Base-by-base conservation (phyloP, 37 sponge, comb jelly and placozoan species). In the Ianthella basta region DNA sequence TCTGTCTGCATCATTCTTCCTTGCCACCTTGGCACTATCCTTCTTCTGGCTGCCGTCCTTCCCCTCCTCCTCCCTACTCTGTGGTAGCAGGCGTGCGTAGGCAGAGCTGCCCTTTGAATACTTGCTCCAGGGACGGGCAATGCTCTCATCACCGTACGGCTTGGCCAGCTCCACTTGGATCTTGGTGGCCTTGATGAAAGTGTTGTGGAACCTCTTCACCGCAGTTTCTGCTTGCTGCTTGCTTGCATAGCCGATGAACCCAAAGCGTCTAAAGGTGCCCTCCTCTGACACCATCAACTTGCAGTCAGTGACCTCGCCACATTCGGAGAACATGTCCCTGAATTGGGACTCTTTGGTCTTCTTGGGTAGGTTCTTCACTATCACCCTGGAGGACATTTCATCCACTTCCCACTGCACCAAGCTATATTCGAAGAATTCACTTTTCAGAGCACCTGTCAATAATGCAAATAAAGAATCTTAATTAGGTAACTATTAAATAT, bases 71-170 rank as follows among this genome's bases (percentile, higher is more conserved):
- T 82, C 83, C 24, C 84, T 55, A 56, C 82, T 72, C 23, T 4
- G 18, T 66, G 73, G 73, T 12, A 37, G 73, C 40, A 72, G 73
- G 14, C 10, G 12, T 23, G 16, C 4, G 75, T 84, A 86, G 0
- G 94, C 91, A 55, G 91, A 88, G 90, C 93, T 94, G 0, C 96
- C 96, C 20, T 59, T 75, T 0, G 99, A 92, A 44, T 96, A 94
- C 61, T 88, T 91, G 84, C 96, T 98, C 99, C 99, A 98, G 20
- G 96, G 96, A 37, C 97, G 83, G 15, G 89, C 83, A 36, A 96
- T 61, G 36, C n/a, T 41, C 0, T 35, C 61, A 59, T 98, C 97
- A 15, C 89, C 90, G 55, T 89, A 91, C 29, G 93, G 89, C 66
- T 91, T 88, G 10, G 96, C 96, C 41, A 85, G 13, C 83, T 96